phyloP scores from a whole-genome alignment of 2,113 vertebrate species.

The Callithrix jacchus region DNA sequence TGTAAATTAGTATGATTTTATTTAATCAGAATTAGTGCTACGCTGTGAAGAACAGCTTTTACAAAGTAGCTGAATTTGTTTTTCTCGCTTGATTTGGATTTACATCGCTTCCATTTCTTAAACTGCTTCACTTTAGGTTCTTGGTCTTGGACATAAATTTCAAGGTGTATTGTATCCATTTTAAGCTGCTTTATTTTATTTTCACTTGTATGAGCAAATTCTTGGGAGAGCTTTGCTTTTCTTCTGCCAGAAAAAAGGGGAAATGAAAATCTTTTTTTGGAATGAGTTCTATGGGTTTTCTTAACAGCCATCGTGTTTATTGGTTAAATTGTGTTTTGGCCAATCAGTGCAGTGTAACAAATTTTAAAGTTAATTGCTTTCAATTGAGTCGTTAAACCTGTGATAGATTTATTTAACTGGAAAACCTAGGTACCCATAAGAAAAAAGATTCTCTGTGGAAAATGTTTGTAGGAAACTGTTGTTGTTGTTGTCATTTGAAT shows the following conservation, averaged over 20 bases:
- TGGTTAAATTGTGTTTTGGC: conserved; percentile 63
- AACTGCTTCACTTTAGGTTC: conserved; percentile 83
- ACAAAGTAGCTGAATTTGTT: conserved; percentile 79
- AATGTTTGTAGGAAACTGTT: conserved; percentile 66
- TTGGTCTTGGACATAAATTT: conserved; percentile 85
- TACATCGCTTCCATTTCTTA: conserved; percentile 82
- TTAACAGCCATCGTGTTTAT: conserved; percentile 61
- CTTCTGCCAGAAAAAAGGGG: conserved; percentile 62
- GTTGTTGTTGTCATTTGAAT: conserved; percentile 71
- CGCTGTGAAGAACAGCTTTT: conserved; percentile 83
- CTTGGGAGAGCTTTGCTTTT: conserved; percentile 67
- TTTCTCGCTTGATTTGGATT: conserved; percentile 74
- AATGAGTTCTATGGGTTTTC: conserved; percentile 77
- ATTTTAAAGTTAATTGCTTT: conserved; percentile 65
- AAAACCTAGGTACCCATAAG: conserved; percentile 77
- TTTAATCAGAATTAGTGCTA: conserved; percentile 86
- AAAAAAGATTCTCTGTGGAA: conserved; percentile 78
- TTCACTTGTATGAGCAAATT: conserved; percentile 78
- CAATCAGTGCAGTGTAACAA: conserved; percentile 75
- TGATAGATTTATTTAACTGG: conserved; percentile 75
- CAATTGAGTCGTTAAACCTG: conserved; percentile 58
- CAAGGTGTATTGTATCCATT: conserved; percentile 80
- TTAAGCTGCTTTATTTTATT: conserved; percentile 84
- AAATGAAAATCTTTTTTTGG: conserved; percentile 66
- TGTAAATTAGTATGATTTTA: conserved; percentile 89